phyloP scores from a whole-genome alignment of 1,140 invertebrate species.

The Gryon sp. region DNA sequence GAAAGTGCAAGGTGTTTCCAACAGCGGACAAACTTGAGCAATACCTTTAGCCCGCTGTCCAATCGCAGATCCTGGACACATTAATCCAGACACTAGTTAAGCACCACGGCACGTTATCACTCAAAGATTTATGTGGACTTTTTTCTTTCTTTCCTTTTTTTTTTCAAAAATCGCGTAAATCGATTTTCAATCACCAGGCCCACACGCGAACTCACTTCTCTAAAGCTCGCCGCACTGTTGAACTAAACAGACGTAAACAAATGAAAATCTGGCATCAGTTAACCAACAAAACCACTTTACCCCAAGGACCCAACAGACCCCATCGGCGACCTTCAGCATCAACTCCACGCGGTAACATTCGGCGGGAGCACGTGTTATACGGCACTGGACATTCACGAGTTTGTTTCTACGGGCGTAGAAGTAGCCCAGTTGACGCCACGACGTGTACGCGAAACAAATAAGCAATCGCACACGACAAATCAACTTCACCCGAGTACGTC shows the following conservation, averaged over 20 bases:
- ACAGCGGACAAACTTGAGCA: not conserved
- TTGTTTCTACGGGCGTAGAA: not conserved
- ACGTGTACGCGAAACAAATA: conserved; percentile 1
- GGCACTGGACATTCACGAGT: conserved; percentile 35
- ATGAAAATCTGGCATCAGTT: conserved; percentile 4
- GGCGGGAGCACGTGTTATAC: conserved; percentile 48
- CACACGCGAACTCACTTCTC: conserved; percentile 42
- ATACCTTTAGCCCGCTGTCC: conserved; percentile 22
- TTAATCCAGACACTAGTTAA: conserved; percentile 40
- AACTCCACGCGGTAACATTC: conserved; percentile 51
- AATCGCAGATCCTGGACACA: conserved; percentile 11
- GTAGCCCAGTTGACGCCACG: not conserved
- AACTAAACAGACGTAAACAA: not conserved
- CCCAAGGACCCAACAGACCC: conserved; percentile 6
- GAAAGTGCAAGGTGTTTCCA: conserved; percentile 41
- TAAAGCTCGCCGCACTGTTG: not conserved
- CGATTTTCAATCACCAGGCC: conserved; percentile 41
- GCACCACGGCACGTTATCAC: conserved; percentile 47
- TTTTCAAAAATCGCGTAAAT: conserved; percentile 24
- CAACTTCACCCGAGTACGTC: conserved; percentile 12
- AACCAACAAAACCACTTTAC: not conserved
- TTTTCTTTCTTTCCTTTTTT: too few species aligned
- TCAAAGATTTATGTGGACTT: too few species aligned
- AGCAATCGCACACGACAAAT: not conserved
- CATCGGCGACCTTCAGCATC: conserved; percentile 6